These are phyloP conservation scores for Ibycter americanus DNA, from an alignment of 2,797 vertebrate species.

Conservation along the genomic window DNA sequence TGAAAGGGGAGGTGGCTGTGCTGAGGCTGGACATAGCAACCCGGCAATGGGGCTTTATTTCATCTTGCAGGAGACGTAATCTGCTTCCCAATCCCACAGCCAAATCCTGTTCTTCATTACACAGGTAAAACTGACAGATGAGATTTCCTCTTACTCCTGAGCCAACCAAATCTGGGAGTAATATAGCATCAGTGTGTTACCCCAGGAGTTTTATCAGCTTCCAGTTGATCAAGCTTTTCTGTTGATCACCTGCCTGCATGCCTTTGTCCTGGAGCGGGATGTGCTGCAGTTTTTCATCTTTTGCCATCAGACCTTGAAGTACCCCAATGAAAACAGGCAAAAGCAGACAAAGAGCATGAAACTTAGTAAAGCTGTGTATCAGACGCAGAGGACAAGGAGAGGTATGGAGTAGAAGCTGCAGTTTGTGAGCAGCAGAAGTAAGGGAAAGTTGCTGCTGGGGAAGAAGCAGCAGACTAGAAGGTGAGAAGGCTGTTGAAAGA, in stretches of 20 bases:
- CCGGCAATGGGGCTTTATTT: neutral
- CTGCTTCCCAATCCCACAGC: constrained; percentile 1
- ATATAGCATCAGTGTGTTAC: constrained; percentile 28
- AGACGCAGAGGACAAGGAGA: neutral
- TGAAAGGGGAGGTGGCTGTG: neutral
- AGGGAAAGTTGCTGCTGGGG: neutral
- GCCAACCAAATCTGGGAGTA: constrained; percentile 48
- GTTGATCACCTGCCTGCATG: constrained; percentile 17
- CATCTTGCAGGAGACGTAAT: neutral
- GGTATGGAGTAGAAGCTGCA: neutral
- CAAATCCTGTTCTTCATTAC: constrained; percentile 56
- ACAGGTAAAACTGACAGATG: neutral
- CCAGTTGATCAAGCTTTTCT: constrained; percentile 27
- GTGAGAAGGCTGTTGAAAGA: neutral
- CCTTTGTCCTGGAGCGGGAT: neutral
- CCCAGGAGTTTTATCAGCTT: constrained; percentile 36
- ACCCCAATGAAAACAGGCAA: neutral
- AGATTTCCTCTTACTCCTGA: constrained; percentile 36
- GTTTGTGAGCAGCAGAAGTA: neutral
- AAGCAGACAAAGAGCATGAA: neutral
- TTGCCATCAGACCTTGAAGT: neutral
- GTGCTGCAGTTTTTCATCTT: neutral
- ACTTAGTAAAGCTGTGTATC: neutral
- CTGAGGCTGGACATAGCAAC: neutral
- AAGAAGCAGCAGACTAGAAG: neutral